Evolutionary conservation across 2,113 vertebrate species (phyloP).

Genomic region (Amphiprion percula): DNA sequence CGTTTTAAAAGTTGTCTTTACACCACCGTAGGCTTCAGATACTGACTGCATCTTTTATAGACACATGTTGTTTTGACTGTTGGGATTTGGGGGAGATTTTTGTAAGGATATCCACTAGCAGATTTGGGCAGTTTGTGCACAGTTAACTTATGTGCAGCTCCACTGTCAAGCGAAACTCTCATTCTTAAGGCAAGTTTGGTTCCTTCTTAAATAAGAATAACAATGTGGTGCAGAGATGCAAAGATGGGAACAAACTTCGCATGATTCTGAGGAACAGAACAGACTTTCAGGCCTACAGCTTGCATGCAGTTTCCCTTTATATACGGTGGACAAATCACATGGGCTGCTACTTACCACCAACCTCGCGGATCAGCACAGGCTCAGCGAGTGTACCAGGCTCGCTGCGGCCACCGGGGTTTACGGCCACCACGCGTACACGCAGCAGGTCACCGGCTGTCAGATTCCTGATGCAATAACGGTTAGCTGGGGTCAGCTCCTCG

Average conservation of each 20-base stretch:
- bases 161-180: no score
- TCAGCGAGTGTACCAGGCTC: constrained; percentile 81
- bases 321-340: neutral
- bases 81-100: neutral
- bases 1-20: constrained; percentile 5
- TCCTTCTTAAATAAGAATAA: neutral
- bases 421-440: constrained; percentile 85
- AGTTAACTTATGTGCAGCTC: neutral
- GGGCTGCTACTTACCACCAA: constrained; percentile 83
- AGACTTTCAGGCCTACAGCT: no score
- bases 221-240: fast-evolving
- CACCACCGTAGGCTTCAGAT: neutral
- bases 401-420: constrained; percentile 84
- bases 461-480: constrained; percentile 83
- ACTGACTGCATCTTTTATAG: neutral
- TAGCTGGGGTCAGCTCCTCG: constrained; percentile 83
- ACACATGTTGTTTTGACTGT: no score
- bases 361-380: constrained; percentile 85
- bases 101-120: neutral
- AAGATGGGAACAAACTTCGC: neutral
- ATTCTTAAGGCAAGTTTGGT: neutral
- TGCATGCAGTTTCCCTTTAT: neutral
- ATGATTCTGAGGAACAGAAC: neutral
- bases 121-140: neutral
- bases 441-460: constrained; percentile 87